A percentile compares a stretch with the other conserved stretches of the same genome.
Conservation (phyloP, 1,140 invertebrate species). For the Apis cerana region DNA sequence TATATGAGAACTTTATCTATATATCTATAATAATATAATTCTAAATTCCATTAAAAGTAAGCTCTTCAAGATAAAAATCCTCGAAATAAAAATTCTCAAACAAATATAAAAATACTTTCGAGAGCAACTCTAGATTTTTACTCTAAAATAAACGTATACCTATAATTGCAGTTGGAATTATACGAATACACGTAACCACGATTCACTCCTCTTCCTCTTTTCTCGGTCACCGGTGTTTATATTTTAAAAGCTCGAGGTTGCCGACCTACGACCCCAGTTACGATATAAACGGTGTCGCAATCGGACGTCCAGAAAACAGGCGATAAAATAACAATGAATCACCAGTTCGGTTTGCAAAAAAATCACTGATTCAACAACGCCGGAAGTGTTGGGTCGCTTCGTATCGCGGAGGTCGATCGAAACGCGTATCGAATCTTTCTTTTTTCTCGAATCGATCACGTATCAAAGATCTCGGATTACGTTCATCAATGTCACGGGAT, state of each 20-base stretch:
- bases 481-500: conserved; percentile 17
- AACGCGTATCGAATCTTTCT: conserved; percentile 22
- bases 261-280: conserved; percentile 26
- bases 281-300: conserved; percentile 14
- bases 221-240: background rate
- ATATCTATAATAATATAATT: no score
- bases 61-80: no score
- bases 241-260: background rate
- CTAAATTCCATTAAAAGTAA: no score
- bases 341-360: conserved; percentile 45
- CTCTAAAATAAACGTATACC: no score
- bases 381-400: conserved; percentile 53
- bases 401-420: conserved; percentile 21
- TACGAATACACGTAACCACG: background rate
- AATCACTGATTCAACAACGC: conserved; percentile 70
- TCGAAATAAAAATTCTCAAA: no score
- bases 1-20: no score
- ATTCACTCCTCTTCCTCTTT: background rate
- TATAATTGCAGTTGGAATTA: background rate
- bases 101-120: no score
- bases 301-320: conserved; percentile 2
- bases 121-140: no score
- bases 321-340: conserved; percentile 63
- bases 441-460: conserved; percentile 19
- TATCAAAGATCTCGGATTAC: background rate